Percentiles rank a stretch among this genome's conserved stretches.
These are phyloP conservation scores for Limnephilus lunatus DNA, from an alignment of 2,888 invertebrate genomes.

Conservation along the genomic window DNA sequence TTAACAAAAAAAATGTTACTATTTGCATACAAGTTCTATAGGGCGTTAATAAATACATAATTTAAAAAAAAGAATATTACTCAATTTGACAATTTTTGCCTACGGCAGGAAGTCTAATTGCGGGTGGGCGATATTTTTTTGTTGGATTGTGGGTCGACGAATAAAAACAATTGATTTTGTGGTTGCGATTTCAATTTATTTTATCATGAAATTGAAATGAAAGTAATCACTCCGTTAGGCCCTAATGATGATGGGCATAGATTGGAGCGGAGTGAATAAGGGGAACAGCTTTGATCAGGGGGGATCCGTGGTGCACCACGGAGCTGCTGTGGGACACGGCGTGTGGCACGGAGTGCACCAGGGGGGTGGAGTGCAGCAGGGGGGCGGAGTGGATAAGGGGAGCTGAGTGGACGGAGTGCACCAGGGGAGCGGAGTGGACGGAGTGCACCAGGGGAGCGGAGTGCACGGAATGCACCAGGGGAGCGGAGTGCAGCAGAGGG, in stretches of 20 bases:
- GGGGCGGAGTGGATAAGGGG: constrained; percentile 68
- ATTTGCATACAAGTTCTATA: too few species aligned
- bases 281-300: constrained; percentile 67
- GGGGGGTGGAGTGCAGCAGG: constrained; percentile 65
- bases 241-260: constrained; percentile 62
- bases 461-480: constrained; percentile 69
- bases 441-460: constrained; percentile 69
- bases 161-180: background rate
- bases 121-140: too few species aligned
- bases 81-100: too few species aligned
- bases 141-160: too few species aligned
- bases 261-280: constrained; percentile 64
- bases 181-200: background rate
- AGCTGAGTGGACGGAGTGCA: constrained; percentile 68
- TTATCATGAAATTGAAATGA: background rate
- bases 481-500: constrained; percentile 68
- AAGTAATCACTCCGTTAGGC: background rate
- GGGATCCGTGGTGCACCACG: constrained; percentile 67
- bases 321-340: constrained; percentile 56
- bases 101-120: too few species aligned
- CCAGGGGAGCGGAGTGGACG: constrained; percentile 69
- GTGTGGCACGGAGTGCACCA: constrained; percentile 68
- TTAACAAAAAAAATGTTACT: too few species aligned
- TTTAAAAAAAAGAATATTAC: too few species aligned
- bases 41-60: too few species aligned